Evolutionary conservation across 2,888 invertebrate genomes (phyloP).

Genomic region (Cartodere bifasciata): DNA sequence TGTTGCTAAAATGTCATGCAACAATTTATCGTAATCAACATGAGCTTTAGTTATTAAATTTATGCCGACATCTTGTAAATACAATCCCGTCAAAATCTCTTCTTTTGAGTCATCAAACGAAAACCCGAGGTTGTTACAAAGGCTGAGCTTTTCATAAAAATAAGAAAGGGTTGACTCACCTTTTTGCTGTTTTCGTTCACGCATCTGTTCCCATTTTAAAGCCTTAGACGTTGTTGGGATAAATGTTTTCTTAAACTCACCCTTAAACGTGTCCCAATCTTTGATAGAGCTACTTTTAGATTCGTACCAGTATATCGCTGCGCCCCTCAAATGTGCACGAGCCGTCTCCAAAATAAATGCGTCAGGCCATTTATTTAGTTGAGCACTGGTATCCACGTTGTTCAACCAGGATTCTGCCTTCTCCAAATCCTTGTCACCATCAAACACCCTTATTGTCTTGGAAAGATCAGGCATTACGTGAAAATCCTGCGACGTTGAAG

Average conservation of each 20-base stretch:
- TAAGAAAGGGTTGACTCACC: not conserved
- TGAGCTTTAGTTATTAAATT: slow-evolving; percentile 1
- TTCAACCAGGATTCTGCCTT: slow-evolving; percentile 6
- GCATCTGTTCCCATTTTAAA: slow-evolving; percentile 2
- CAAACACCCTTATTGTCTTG: no score
- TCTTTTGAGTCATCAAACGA: slow-evolving; percentile 1
- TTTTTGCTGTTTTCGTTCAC: not conserved
- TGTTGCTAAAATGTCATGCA: slow-evolving; percentile 1
- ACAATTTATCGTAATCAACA: not conserved
- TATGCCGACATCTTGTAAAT: not conserved
- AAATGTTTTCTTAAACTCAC: slow-evolving; percentile 6
- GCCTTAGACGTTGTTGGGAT: not conserved
- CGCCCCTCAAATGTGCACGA: slow-evolving; percentile 2
- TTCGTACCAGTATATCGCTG: not conserved
- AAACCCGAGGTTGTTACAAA: slow-evolving; percentile 2
- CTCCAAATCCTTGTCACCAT: no score
- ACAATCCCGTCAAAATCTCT: slow-evolving; percentile 2
- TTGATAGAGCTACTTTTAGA: not conserved
- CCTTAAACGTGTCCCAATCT: slow-evolving; percentile 1
- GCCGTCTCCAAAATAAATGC: slow-evolving; percentile 6
- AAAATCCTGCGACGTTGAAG: not conserved
- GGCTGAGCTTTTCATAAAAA: slow-evolving; percentile 2
- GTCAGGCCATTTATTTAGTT: slow-evolving; percentile 5
- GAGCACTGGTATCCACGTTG: not conserved
- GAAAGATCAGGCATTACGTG: slow-evolving; percentile 5